phyloP scores from a whole-genome alignment of 2,797 vertebrate genomes.

The Eospalax fontanierii region DNA sequence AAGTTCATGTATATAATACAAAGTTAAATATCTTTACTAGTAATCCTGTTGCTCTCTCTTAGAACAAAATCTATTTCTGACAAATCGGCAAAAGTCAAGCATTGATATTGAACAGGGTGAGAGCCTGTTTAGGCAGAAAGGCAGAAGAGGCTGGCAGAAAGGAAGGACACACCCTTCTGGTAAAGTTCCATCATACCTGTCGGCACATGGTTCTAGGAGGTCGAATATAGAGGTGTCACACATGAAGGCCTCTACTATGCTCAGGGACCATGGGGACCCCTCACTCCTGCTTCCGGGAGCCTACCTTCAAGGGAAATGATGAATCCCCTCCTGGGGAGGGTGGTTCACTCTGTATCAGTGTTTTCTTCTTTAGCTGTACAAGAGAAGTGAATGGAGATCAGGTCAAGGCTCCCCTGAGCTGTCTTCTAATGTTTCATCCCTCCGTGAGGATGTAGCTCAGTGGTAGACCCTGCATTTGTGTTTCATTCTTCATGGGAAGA shows the following conservation, averaged over 20 bases:
- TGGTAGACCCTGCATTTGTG: no score
- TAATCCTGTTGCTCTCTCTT: neutral
- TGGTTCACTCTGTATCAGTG: neutral
- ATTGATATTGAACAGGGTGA: neutral
- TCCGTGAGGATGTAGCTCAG: no score
- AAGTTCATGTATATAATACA: neutral
- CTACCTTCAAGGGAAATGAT: neutral
- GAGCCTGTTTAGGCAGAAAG: neutral
- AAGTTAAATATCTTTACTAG: neutral
- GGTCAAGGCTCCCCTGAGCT: no score
- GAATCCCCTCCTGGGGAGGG: neutral
- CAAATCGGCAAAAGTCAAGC: conserved; percentile 20
- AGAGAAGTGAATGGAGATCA: neutral
- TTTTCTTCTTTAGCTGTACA: neutral
- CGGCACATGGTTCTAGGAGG: neutral
- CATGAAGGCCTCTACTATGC: neutral
- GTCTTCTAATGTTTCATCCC: no score
- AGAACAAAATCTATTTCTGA: neutral
- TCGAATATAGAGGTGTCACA: fast-evolving
- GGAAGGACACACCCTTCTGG: neutral
- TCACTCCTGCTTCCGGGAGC: neutral
- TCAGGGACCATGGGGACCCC: no score
- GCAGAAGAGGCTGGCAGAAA: neutral
- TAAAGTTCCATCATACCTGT: neutral
- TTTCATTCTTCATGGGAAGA: neutral